These are phyloP conservation scores for Sebastes nivosus DNA, from an alignment of 2,797 vertebrate species.

Conservation along the genomic window DNA sequence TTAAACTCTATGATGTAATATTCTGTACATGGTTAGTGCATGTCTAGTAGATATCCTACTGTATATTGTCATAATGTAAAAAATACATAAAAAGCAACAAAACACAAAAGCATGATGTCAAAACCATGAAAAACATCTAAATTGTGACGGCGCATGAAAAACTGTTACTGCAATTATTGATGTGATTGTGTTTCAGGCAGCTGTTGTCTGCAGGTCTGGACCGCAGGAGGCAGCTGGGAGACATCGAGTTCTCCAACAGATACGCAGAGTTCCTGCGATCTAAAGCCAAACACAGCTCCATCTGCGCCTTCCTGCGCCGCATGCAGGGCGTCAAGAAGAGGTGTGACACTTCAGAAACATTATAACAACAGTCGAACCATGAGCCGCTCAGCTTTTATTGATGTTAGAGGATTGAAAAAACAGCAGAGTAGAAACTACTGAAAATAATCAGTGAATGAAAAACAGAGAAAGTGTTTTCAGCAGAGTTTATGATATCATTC, in stretches of 20 bases:
- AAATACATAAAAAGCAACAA: background rate
- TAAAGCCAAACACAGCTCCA: slow-evolving; percentile 81
- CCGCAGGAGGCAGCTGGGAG: slow-evolving; percentile 80
- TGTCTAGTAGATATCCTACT: background rate
- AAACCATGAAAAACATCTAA: background rate
- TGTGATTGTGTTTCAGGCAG: slow-evolving; percentile 55
- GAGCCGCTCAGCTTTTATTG: background rate
- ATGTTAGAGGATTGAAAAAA: background rate
- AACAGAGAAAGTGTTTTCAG: background rate
- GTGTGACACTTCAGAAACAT: slow-evolving; percentile 32
- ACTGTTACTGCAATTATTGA: background rate
- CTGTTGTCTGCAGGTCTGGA: slow-evolving; percentile 60
- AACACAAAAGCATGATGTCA: background rate
- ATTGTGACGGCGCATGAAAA: background rate
- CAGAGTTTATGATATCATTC: too few species aligned
- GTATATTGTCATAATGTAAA: background rate
- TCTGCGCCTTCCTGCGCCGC: slow-evolving; percentile 80
- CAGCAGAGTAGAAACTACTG: background rate
- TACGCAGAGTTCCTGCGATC: slow-evolving; percentile 83
- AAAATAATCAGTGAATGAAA: background rate
- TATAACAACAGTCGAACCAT: background rate
- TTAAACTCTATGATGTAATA: background rate
- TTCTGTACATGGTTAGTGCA: background rate
- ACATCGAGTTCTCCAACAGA: slow-evolving; percentile 86
- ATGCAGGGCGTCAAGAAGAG: slow-evolving; percentile 79